Evolutionary conservation across 2,113 vertebrate genomes (phyloP).

Genomic region (Rattus rattus): DNA sequence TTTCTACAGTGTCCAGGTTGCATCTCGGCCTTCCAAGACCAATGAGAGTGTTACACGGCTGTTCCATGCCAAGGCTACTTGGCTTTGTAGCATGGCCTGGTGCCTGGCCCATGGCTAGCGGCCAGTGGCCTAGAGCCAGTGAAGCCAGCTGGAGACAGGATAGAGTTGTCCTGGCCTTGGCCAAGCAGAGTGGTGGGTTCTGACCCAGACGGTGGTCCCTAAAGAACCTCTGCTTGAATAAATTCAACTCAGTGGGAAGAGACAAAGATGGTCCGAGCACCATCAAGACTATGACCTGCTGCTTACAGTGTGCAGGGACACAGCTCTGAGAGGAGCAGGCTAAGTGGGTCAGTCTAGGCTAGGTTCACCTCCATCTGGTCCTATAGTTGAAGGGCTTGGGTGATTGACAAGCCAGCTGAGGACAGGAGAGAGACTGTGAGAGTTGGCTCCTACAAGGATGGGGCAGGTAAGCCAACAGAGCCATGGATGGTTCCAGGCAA

Average conservation of each 20-base stretch:
- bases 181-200: conserved; percentile 49
- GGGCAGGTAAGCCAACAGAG: not conserved
- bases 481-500: not conserved
- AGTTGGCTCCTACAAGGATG: not conserved
- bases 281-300: not conserved
- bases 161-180: conserved; percentile 76
- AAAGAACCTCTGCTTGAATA: conserved; percentile 37
- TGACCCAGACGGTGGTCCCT: conserved; percentile 62
- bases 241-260: conserved; percentile 24
- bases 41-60: conserved; percentile 6
- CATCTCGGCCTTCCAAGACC: conserved; percentile 63
- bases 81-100: conserved; percentile 72
- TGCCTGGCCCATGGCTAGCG: conserved; percentile 70
- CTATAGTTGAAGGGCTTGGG: not conserved
- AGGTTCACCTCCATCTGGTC: not conserved
- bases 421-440: not conserved
- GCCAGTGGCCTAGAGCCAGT: conserved; percentile 76
- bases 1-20: conserved; percentile 38
- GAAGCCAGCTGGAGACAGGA: conserved; percentile 74
- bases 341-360: not conserved
- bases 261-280: not conserved
- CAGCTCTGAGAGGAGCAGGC: not conserved
- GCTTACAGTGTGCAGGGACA: not conserved
- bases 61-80: conserved; percentile 57
- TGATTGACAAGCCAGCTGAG: not conserved